These are phyloP conservation scores for Lamellibrachia luymesi DNA, from an alignment of 1,140 invertebrate genomes.

Conservation along the genomic window DNA sequence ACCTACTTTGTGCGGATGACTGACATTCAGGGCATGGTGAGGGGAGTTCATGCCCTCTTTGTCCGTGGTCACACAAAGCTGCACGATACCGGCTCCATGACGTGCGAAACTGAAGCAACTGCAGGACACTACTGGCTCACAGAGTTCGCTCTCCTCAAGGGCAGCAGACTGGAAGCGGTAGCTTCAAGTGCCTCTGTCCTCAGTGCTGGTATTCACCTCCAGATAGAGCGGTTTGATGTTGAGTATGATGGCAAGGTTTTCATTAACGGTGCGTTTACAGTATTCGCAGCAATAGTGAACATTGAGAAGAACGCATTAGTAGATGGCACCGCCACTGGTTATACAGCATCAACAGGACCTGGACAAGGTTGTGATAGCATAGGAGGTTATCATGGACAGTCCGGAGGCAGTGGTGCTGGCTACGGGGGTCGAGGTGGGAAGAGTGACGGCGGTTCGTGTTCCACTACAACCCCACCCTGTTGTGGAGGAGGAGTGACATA, in stretches of 20 bases:
- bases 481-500: conserved; percentile 10
- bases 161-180: background rate
- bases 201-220: background rate
- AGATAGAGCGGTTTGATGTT: background rate
- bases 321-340: background rate
- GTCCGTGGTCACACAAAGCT: background rate
- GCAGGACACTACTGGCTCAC: background rate
- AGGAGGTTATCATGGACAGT: background rate
- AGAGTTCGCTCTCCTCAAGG: background rate
- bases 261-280: background rate
- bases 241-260: background rate
- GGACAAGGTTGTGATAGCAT: background rate
- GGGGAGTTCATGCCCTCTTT: background rate
- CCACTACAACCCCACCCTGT: background rate
- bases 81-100: background rate
- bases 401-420: background rate
- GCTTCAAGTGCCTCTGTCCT: background rate
- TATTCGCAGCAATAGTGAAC: background rate
- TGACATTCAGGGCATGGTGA: background rate
- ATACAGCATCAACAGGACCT: background rate
- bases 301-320: background rate
- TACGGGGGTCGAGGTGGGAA: background rate
- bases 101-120: background rate
- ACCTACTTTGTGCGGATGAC: background rate
- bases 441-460: background rate